Percentiles rank a stretch among this genome's conserved stretches.
Evolutionary conservation across 2,797 vertebrate species (phyloP).

Genomic region (Pachyuromys duprasi): DNA sequence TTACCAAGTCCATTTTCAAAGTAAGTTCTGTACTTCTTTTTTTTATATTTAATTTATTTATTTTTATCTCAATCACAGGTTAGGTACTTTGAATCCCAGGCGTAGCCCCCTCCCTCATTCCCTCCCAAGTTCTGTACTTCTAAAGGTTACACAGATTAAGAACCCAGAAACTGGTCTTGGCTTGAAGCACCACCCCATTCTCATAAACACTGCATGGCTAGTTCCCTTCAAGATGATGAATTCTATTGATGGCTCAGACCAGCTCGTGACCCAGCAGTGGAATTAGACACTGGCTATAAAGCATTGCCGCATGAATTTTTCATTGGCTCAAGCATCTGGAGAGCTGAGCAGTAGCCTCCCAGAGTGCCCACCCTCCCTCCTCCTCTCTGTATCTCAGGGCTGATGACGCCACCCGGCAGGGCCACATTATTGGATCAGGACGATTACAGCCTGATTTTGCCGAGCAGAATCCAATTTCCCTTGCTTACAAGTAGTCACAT

Average conservation of each 20-base stretch:
- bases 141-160: conserved; percentile 80
- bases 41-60: too few species aligned
- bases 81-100: too few species aligned
- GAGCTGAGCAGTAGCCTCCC: conserved; percentile 81
- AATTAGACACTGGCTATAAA: conserved; percentile 83
- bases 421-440: conserved; percentile 87
- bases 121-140: conserved; percentile 73
- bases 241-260: conserved; percentile 84
- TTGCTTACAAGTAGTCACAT: conserved; percentile 86
- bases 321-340: conserved; percentile 84
- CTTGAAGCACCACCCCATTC: conserved; percentile 82
- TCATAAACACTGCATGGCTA: conserved; percentile 84
- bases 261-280: conserved; percentile 80
- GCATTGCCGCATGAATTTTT: conserved; percentile 87
- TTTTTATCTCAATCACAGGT: too few species aligned
- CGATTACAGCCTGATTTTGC: conserved; percentile 80
- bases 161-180: conserved; percentile 76
- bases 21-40: conserved; percentile 72
- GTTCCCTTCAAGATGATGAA: conserved; percentile 80
- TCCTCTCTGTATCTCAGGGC: conserved; percentile 14
- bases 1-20: conserved; percentile 53
- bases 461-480: conserved; percentile 87
- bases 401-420: conserved; percentile 84
- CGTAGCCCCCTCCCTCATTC: too few species aligned
- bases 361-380: not conserved